Conservation (phyloP, 2,888 invertebrate species). For the Gibbula magus region DNA sequence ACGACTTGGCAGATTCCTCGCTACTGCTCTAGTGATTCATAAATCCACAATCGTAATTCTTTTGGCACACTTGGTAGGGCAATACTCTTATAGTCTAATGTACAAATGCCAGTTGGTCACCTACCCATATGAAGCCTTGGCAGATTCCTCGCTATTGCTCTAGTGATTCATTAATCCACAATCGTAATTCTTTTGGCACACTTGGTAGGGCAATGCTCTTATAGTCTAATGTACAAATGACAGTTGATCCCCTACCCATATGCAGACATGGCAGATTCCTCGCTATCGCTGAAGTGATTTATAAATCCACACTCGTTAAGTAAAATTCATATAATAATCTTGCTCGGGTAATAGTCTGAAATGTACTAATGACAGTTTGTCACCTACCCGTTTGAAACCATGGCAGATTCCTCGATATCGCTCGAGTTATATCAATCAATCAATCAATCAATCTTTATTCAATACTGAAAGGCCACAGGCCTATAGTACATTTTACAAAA, state of each 20-base stretch:
- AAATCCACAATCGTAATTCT: too few relatives aligned
- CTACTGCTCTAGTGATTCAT: conserved; percentile 41
- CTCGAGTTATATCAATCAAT: conserved; percentile 37
- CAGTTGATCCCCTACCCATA: conserved; percentile 34
- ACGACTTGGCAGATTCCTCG: conserved; percentile 35
- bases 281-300: conserved; percentile 39
- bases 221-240: too few relatives aligned
- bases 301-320: too few relatives aligned
- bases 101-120: background rate
- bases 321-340: background rate
- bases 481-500: too few relatives aligned
- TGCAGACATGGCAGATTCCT: conserved; percentile 35
- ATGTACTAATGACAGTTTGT: too few relatives aligned
- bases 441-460: too few relatives aligned
- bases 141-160: conserved; percentile 26
- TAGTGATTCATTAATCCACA: conserved; percentile 49
- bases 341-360: too few relatives aligned
- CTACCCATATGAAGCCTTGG: conserved; percentile 42
- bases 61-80: background rate
- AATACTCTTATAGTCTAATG: too few relatives aligned
- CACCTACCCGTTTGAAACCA: conserved; percentile 40
- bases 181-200: conserved; percentile 2
- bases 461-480: too few relatives aligned
- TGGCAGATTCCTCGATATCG: conserved; percentile 29
- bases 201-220: too few relatives aligned